Evolutionary conservation across 1,140 invertebrate species (phyloP), one percentile per base, ranked within the genome.

Genomic region (Gryon sp.): DNA sequence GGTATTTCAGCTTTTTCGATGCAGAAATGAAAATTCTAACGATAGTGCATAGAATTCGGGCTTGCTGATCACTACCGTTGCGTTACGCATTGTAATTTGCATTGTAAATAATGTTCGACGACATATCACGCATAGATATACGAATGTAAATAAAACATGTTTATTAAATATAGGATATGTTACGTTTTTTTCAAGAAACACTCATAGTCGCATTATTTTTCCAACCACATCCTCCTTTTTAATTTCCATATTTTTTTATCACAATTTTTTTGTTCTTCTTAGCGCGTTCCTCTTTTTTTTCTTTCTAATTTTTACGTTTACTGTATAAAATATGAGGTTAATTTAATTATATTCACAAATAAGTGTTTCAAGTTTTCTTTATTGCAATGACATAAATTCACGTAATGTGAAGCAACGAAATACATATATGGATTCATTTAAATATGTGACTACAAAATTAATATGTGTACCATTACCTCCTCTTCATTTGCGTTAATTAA

Each of bases 81-180:
- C 65, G 76, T 65, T 59, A 79, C 72, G 80, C 78, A 79, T 80
- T 82, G 82, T 83, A 84, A 84, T 84, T 84, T 81, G 75, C 79
- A 81, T 81, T 86, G 83, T 84, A 86, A 86, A 86, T 84, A 86
- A 77, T 63, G 60, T 57, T 63, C 52, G 40, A 72, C 66, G 60
- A 72, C 65, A 26, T 34, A 52, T 50, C 50, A 50, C 36, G 57
- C 50, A 69, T 59, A 50, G 48, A 76, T 62, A 68, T 78, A 77
- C 76, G 72, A 77, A 43, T 84, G 81, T 83, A 82, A 79, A 84
- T 83, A 82, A 78, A 84, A 82, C 69, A 80, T 70, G 75, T 83
- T 85, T 84, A 83, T 84, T 86, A 84, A 84, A 84, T 84, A 83
- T 81, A 84, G 80, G 80, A 83, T 82, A 83, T 77, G 80, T 20